Conservation (phyloP, 1,140 invertebrate species). For the Tenebrio molitor region DNA sequence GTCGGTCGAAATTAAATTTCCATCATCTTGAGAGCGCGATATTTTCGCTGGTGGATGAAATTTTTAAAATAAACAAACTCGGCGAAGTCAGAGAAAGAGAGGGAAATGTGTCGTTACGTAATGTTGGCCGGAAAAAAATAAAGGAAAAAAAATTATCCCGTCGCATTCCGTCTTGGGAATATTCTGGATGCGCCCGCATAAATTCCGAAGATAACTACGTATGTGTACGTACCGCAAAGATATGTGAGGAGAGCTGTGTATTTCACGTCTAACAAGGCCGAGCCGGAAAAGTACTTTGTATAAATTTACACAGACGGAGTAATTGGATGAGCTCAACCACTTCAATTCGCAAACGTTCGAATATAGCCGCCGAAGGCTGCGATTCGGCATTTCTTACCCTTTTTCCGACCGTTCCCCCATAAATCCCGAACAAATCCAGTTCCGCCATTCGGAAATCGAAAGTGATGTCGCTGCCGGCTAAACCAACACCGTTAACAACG, state of each 20-base stretch:
- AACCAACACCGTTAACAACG: too few relatives aligned
- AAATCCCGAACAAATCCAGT: too few relatives aligned
- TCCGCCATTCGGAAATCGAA: too few relatives aligned
- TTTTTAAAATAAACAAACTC: conserved; percentile 31
- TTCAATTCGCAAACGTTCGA: too few relatives aligned
- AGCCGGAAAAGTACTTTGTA: conserved; percentile 13
- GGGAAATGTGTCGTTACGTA: conserved; percentile 1
- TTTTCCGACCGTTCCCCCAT: too few relatives aligned
- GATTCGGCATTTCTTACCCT: too few relatives aligned
- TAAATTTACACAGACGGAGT: conserved; percentile 27
- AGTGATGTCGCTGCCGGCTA: too few relatives aligned
- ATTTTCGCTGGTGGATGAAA: conserved; percentile 3
- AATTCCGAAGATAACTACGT: conserved; percentile 40
- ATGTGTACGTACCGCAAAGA: conserved; percentile 35
- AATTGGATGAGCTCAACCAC: conserved; percentile 8
- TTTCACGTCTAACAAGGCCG: conserved; percentile 8
- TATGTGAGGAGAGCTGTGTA: conserved; percentile 14
- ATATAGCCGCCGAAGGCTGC: too few relatives aligned
- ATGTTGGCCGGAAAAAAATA: conserved; percentile 29
- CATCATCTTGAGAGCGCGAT: conserved; percentile 9
- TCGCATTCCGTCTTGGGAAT: conserved; percentile 28
- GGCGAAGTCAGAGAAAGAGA: background rate
- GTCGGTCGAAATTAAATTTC: conserved; percentile 14
- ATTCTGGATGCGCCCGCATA: conserved; percentile 27
- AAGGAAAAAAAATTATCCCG: conserved; percentile 32